These are phyloP conservation scores for Rhingia campestris DNA, from an alignment of 2,888 invertebrate species.

Conservation along the genomic window DNA sequence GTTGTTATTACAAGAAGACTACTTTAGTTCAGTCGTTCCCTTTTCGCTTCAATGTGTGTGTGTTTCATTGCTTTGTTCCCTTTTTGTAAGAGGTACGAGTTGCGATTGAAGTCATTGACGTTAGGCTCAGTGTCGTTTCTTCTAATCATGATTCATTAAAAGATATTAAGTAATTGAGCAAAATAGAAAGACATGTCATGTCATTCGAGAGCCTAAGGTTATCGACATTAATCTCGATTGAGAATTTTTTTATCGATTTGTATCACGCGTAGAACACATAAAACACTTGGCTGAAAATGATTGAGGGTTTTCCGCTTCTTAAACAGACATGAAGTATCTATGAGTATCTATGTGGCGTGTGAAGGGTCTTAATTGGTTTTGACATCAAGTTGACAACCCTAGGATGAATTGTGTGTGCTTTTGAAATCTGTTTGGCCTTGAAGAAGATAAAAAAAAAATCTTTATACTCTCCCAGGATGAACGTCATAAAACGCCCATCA, in stretches of 20 bases:
- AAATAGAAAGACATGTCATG: not conserved
- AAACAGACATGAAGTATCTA: constrained; percentile 3
- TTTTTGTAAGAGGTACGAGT: not conserved
- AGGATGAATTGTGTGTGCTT: not conserved
- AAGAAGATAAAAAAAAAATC: not conserved
- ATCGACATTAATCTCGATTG: constrained; percentile 43
- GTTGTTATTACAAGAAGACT: constrained; percentile 50
- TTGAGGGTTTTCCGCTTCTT: constrained; percentile 13
- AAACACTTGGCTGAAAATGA: constrained; percentile 31
- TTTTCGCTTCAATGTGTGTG: not conserved
- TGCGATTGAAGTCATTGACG: constrained; percentile 50
- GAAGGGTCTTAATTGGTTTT: not conserved
- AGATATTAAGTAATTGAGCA: constrained; percentile 16
- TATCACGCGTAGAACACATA: not conserved
- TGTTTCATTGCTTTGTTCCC: constrained; percentile 10
- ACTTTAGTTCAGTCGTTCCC: constrained; percentile 13
- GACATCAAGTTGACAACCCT: not conserved
- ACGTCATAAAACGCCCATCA: constrained; percentile 53
- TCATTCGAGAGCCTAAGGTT: constrained; percentile 29
- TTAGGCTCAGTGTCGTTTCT: constrained; percentile 13
- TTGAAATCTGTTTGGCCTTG: not conserved
- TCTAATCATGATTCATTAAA: constrained; percentile 44
- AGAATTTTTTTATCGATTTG: constrained; percentile 28
- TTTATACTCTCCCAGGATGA: not conserved
- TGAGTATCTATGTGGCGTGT: not conserved